Percentiles rank a stretch among this genome's conserved stretches.
phyloP scores from a whole-genome alignment of 2,888 invertebrate species.

The Amorpha juglandis region DNA sequence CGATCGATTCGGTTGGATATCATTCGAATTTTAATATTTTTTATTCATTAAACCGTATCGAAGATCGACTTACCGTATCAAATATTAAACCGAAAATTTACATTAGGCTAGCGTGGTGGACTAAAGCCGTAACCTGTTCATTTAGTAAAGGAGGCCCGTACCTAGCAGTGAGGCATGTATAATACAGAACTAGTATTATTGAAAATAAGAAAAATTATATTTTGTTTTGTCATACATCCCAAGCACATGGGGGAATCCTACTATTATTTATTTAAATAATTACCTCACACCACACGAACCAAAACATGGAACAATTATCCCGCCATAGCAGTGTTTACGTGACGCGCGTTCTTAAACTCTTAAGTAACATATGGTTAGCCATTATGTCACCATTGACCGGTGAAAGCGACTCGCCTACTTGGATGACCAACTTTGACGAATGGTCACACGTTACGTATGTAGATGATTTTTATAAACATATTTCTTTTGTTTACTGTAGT shows the following conservation, averaged over 20 bases:
- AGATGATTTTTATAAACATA: conserved; percentile 26
- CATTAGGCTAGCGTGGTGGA: too few species aligned
- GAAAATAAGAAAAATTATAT: too few species aligned
- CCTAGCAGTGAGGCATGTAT: too few species aligned
- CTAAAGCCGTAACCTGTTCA: too few species aligned
- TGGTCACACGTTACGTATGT: conserved; percentile 28
- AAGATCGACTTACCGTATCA: too few species aligned
- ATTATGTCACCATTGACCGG: conserved; percentile 42
- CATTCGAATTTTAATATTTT: too few species aligned
- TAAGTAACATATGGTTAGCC: conserved; percentile 35
- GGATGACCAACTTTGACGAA: conserved; percentile 31
- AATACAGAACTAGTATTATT: too few species aligned
- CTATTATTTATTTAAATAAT: background rate
- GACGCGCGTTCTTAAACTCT: conserved; percentile 36
- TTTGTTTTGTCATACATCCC: background rate
- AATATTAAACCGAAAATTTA: too few species aligned
- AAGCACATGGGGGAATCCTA: background rate
- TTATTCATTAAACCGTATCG: too few species aligned
- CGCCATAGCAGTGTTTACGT: conserved; percentile 37
- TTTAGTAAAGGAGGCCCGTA: too few species aligned
- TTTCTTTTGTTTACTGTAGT: background rate
- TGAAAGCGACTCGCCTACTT: conserved; percentile 40
- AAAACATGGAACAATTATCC: conserved; percentile 31
- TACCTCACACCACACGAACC: background rate
- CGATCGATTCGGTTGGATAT: too few species aligned